A percentile compares a stretch with the other conserved stretches of the same genome.
phyloP scores from a whole-genome alignment of 2,888 invertebrate species.

The Leucoma salicis region DNA sequence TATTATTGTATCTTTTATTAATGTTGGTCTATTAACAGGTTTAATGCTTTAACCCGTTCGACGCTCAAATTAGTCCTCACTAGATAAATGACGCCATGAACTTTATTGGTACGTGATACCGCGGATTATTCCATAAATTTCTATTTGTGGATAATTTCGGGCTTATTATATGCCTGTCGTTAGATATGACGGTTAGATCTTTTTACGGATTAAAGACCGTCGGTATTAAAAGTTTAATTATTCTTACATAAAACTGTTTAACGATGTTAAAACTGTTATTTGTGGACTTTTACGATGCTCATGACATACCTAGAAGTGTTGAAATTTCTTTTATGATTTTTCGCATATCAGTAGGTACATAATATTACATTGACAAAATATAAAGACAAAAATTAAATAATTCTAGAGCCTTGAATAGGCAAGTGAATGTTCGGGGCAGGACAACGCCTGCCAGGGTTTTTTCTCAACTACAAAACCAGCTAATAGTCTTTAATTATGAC shows the following conservation, averaged over 20 bases:
- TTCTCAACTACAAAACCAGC: constrained; percentile 33
- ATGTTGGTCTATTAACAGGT: constrained; percentile 68
- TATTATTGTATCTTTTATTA: constrained; percentile 62
- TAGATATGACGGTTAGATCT: constrained; percentile 19
- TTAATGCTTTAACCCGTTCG: constrained; percentile 63
- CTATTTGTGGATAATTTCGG: constrained; percentile 36
- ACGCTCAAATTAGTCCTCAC: constrained; percentile 63
- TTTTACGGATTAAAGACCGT: constrained; percentile 6
- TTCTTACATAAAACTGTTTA: constrained; percentile 3
- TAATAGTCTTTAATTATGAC: constrained; percentile 60
- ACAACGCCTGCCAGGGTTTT: too few relatives aligned
- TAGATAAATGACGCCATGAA: constrained; percentile 55
- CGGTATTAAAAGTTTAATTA: constrained; percentile 7
- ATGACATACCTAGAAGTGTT: not conserved
- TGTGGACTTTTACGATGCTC: not conserved
- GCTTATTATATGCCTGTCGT: constrained; percentile 31
- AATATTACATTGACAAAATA: too few relatives aligned
- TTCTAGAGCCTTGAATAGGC: too few relatives aligned
- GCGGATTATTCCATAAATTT: constrained; percentile 51
- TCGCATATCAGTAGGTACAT: too few relatives aligned
- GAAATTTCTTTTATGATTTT: too few relatives aligned
- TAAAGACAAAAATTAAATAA: too few relatives aligned
- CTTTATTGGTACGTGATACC: constrained; percentile 59
- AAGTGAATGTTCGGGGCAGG: too few relatives aligned
- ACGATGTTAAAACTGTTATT: not conserved